Evolutionary conservation across 2,113 vertebrate species (phyloP), one percentile per base, ranked within the genome.

Genomic region (Nothocercus nigrocapillus): DNA sequence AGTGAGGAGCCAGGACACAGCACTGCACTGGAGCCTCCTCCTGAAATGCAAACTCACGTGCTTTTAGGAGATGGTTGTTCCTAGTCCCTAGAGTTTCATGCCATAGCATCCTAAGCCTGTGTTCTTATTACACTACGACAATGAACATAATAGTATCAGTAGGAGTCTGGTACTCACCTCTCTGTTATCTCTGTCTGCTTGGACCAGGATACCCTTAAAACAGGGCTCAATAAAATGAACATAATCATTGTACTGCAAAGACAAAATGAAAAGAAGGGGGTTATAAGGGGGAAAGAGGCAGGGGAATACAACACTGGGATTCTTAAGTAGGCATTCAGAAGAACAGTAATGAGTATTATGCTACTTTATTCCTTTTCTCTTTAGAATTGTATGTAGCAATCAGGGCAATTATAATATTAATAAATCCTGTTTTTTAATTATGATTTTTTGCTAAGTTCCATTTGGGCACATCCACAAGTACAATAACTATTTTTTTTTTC

Each of bases 201-300:
- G 99, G 24, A 99, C 99, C 56, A 99, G 97, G 27, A 97, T 99
- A 53, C 99, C 99, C 97, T 99, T 98, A 97, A 99, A 99, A 96
- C 99, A 99, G 61, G 99, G 99, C 70, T 99, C 99, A 6, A 99
- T 92, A 61, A 99, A 99, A 58, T 98, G 98, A 58, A 99, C 98
- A 4, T 99, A 99, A 93, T 99, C 99, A 74, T 98, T 99, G 97
- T 99, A 99, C 99, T 99, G 97, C 21, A 82, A 91, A 75, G 62
- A 94, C 67, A 97, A 74, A 85, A 78, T 5, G 2, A 63, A 88
- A 58, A 82, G 8, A 78, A 54, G 73, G 36, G 36, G 13, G 4
- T 13, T 74, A 56, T 53, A 63, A 61, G 13, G 81, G 44, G 73
- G 36, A 67, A 72, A 30, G 30, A 16, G 16, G 28, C 6, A 58